Percentiles rank a stretch among this genome's conserved stretches.
These are phyloP conservation scores for Chelon labrosus DNA, from an alignment of 2,797 vertebrate genomes.

Conservation along the genomic window DNA sequence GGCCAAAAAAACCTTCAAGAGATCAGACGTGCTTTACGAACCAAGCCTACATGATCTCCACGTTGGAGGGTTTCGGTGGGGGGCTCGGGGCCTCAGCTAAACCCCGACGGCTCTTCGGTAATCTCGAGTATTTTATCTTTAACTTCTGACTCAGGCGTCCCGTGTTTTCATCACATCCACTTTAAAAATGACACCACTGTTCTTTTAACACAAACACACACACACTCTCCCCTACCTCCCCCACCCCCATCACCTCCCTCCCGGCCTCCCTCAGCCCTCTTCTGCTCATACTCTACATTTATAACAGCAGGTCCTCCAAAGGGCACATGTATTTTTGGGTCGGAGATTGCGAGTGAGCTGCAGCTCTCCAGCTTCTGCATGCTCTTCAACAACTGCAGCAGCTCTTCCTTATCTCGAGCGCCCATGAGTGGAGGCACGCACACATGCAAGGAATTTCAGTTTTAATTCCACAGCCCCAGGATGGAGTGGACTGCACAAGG, in stretches of 20 bases:
- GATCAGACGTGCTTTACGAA: neutral
- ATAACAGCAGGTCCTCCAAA: conserved; percentile 70
- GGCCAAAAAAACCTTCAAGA: neutral
- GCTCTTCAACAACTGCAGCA: neutral
- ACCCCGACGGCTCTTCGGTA: neutral
- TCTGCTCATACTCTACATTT: conserved; percentile 40
- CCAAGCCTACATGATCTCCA: conserved; percentile 1
- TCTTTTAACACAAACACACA: neutral
- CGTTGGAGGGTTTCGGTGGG: too few relatives aligned
- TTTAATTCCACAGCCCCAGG: neutral
- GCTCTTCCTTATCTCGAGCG: neutral
- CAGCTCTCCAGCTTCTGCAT: conserved; percentile 24
- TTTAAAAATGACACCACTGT: too few relatives aligned
- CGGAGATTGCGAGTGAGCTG: conserved; percentile 49
- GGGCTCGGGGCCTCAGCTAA: neutral
- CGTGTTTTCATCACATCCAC: neutral
- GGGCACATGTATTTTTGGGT: conserved; percentile 80
- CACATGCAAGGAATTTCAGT: neutral
- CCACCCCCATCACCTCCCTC: neutral
- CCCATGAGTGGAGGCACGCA: too few relatives aligned
- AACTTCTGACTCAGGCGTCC: conserved; percentile 13
- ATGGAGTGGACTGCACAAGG: neutral
- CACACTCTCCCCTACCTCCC: neutral
- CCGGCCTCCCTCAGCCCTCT: neutral
- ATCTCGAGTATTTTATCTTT: neutral